A percentile compares a stretch with the other conserved stretches of the same genome.
Evolutionary conservation across 1,140 invertebrate species (phyloP).

Genomic region (Arion vulgaris): DNA sequence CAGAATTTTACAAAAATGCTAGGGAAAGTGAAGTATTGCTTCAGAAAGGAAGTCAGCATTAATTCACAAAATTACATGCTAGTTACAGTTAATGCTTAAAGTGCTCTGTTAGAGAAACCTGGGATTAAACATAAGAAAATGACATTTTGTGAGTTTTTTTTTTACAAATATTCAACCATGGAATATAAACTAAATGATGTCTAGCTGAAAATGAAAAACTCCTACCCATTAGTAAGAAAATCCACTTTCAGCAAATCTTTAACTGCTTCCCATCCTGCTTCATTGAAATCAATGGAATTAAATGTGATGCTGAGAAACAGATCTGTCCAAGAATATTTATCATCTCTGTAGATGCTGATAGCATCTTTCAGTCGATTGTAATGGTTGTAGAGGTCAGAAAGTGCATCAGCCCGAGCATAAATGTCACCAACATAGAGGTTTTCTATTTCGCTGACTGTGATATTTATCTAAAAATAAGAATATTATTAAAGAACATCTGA

Average conservation of each 20-base stretch:
- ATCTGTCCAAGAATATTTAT: not conserved
- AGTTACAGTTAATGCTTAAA: no score
- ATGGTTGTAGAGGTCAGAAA: not conserved
- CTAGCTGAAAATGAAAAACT: no score
- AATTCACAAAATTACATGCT: no score
- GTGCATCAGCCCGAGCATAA: not conserved
- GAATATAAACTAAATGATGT: no score
- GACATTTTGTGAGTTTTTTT: no score
- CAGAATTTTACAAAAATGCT: no score
- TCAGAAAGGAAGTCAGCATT: no score
- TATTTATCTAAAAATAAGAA: conserved; percentile 18
- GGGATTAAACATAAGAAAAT: no score
- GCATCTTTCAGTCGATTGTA: not conserved
- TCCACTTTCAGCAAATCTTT: conserved; percentile 17
- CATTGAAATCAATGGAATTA: not conserved
- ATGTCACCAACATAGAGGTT: conserved; percentile 14
- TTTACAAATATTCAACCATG: no score
- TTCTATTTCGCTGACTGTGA: not conserved
- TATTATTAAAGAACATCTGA: no score
- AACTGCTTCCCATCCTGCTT: not conserved
- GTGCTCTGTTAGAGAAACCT: no score
- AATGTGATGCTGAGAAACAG: not conserved
- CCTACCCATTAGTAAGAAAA: conserved; percentile 24
- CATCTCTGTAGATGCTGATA: not conserved
- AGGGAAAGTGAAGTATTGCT: no score